phyloP scores from a whole-genome alignment of 2,113 vertebrate genomes.

The Zootoca vivipara region DNA sequence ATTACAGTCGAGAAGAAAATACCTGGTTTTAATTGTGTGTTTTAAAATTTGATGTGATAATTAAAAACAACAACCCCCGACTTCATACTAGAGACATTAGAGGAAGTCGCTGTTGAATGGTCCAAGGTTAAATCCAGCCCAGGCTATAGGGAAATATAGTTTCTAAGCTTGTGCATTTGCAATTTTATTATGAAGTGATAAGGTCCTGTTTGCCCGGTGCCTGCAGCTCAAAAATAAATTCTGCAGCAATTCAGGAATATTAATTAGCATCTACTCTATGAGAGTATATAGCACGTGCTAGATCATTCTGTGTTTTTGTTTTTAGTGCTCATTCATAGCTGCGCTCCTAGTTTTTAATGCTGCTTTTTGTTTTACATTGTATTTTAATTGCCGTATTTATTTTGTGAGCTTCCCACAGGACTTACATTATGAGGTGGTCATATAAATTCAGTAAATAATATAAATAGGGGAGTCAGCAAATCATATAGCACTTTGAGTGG shows the following conservation, averaged over 20 bases:
- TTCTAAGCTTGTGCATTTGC: background rate
- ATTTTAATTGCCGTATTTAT: background rate
- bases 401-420: background rate
- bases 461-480: background rate
- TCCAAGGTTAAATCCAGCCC: background rate
- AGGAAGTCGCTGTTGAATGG: fast-evolving
- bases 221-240: background rate
- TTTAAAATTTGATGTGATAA: background rate
- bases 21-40: background rate
- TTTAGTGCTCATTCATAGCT: background rate
- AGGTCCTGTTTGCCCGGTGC: background rate
- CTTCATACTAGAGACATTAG: background rate
- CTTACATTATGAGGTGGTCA: background rate
- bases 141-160: background rate
- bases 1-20: background rate
- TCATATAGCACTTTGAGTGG: background rate
- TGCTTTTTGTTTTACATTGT: background rate
- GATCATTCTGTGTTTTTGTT: background rate
- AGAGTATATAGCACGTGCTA: background rate
- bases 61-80: background rate
- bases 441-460: background rate
- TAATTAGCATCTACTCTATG: background rate
- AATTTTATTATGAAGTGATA: background rate
- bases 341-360: background rate
- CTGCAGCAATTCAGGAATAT: background rate